Evolutionary conservation across 2,113 vertebrate species (phyloP), one percentile per base, ranked within the genome.

Genomic region (Daboia siamensis): DNA sequence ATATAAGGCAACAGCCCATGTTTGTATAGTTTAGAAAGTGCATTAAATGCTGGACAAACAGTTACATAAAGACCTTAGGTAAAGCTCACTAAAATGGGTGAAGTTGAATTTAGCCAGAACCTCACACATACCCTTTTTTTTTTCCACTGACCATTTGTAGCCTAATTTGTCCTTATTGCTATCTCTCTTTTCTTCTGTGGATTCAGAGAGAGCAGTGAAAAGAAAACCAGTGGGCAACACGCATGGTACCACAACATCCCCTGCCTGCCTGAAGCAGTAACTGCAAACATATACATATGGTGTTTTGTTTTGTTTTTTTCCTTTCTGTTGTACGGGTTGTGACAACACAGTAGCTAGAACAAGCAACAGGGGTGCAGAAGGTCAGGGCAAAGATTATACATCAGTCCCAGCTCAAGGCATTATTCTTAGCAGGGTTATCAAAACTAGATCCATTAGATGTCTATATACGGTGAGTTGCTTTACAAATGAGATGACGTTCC

Each of bases 131-230:
- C 61, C 33, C 9, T 51, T 51, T 51, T 51, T 91, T 55, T 85
- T 0, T 0, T 61, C 91, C 0, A 0, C 3, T 87, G 56, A 86
- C 69, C 51, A 0, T 91, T 89, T 61, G 57, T 61, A 51, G 2
- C 86, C 44, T 69, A 48, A 5, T 5, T 93, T 87, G 74, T 33
- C 92, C 90, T 55, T n/a, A 39, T 48, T 89, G 87, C 61, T 89
- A 89, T 55, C 90, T 94, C 74, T 94, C 59, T 93, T 93, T 90
- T 55, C 29, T 91, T 85, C 52, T 89, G 64, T 88, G 80, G 93
- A 0, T 86, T 92, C 54, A 6, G 74, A 74, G 85, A 93, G 57
- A 91, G 86, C 64, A 94, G 94, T 86, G 55, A 90, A 39, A 12
- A 56, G 46, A 87, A 86, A 54, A 39, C 26, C 57, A 46, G 44